These are phyloP conservation scores for Fundulus diaphanus DNA, from an alignment of 2,797 vertebrate genomes.

Conservation along the genomic window DNA sequence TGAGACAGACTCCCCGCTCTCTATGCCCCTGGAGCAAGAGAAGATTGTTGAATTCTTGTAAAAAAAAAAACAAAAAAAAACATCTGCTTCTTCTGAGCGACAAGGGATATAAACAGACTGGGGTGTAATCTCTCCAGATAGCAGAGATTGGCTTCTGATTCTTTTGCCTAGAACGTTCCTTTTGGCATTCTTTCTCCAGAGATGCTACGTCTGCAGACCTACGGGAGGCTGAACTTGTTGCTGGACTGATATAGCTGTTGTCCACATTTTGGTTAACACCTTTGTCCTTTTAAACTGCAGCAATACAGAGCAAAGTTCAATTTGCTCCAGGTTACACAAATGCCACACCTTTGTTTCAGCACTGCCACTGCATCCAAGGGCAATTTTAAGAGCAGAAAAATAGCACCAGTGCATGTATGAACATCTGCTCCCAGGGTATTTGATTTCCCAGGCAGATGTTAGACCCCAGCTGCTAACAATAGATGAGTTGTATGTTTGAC, in stretches of 20 bases:
- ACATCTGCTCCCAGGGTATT: constrained; percentile 93
- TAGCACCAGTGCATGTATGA: constrained; percentile 89
- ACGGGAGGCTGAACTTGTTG: constrained; percentile 86
- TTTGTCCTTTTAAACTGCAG: constrained; percentile 3
- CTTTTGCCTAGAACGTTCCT: constrained; percentile 75
- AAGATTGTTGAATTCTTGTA: constrained; percentile 68
- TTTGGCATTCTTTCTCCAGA: constrained; percentile 69
- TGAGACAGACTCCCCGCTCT: constrained; percentile 62
- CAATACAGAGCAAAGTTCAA: constrained; percentile 61
- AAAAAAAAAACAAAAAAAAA: too few relatives aligned
- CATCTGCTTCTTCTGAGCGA: constrained; percentile 73
- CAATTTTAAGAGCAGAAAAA: constrained; percentile 78
- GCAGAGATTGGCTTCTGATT: constrained; percentile 68
- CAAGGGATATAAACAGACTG: constrained; percentile 68
- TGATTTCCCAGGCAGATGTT: constrained; percentile 96
- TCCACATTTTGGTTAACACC: constrained; percentile 20
- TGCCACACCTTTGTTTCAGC: constrained; percentile 66
- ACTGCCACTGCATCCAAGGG: constrained; percentile 69
- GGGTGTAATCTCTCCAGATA: constrained; percentile 72
- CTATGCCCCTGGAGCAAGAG: constrained; percentile 72
- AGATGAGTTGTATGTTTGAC: constrained; percentile 94
- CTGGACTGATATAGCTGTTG: constrained; percentile 60
- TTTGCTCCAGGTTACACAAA: constrained; percentile 52
- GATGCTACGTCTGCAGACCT: constrained; percentile 70
- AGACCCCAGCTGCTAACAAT: constrained; percentile 94